phyloP scores from a whole-genome alignment of 2,797 vertebrate species.

The Urosaurus nigricauda region DNA sequence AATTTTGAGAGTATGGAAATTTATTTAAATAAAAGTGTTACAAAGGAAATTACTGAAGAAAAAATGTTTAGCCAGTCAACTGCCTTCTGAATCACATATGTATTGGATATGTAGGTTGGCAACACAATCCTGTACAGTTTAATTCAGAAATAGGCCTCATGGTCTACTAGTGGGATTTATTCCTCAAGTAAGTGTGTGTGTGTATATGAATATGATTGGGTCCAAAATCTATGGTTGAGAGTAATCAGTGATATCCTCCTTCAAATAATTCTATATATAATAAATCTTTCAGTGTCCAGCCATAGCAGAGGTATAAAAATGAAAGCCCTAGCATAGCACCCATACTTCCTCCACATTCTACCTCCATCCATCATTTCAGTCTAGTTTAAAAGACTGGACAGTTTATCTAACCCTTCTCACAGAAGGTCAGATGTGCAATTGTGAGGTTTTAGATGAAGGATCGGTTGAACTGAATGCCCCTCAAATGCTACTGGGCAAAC shows the following conservation, averaged over 20 bases:
- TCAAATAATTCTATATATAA: constrained; percentile 13
- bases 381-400: constrained; percentile 32
- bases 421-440: constrained; percentile 8
- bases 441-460: neutral
- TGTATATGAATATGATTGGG: too few relatives aligned
- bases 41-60: neutral
- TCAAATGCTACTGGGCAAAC: neutral
- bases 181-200: neutral
- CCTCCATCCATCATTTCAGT: constrained; percentile 10
- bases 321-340: neutral
- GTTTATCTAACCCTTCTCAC: constrained; percentile 20
- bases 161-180: neutral
- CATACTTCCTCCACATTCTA: constrained; percentile 21
- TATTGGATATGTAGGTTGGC: neutral
- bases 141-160: neutral
- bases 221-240: neutral
- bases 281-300: constrained; percentile 17
- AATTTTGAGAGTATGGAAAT: neutral
- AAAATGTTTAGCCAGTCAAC: neutral
- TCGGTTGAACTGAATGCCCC: neutral
- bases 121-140: neutral
- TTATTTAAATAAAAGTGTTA: neutral
- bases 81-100: neutral
- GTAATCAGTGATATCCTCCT: constrained; percentile 19
- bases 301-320: constrained; percentile 31